Conservation (phyloP, 2,888 invertebrate genomes). For the Ochropacha duplaris region DNA sequence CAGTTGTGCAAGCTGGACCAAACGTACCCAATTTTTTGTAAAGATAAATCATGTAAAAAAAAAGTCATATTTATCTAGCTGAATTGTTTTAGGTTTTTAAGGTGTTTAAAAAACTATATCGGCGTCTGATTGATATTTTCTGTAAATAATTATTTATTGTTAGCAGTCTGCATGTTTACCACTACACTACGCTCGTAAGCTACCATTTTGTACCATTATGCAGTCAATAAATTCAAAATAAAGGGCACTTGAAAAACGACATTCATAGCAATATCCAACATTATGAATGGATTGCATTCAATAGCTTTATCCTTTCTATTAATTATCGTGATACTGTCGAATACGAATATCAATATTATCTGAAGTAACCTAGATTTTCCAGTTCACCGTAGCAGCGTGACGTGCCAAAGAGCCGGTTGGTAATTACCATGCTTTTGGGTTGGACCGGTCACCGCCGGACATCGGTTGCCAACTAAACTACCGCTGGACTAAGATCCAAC, state of each 20-base stretch:
- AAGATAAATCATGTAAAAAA: not conserved
- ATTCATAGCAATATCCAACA: not conserved
- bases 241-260: slow-evolving; percentile 1
- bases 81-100: too few species aligned
- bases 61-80: not conserved
- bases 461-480: slow-evolving; percentile 24
- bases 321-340: not conserved
- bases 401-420: slow-evolving; percentile 36
- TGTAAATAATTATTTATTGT: too few species aligned
- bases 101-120: too few species aligned
- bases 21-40: not conserved
- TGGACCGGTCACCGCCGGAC: slow-evolving; percentile 24
- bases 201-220: not conserved
- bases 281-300: not conserved
- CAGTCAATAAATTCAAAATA: not conserved
- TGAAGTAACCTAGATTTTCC: slow-evolving; percentile 18
- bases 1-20: not conserved
- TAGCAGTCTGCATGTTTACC: too few species aligned
- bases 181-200: not conserved
- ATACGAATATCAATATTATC: slow-evolving; percentile 4
- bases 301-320: not conserved
- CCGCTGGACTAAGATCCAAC: slow-evolving; percentile 2
- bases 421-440: slow-evolving; percentile 39
- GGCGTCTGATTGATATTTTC: too few species aligned
- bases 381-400: slow-evolving; percentile 17